Conservation (phyloP, 2,797 vertebrate genomes). For the Masticophis lateralis region DNA sequence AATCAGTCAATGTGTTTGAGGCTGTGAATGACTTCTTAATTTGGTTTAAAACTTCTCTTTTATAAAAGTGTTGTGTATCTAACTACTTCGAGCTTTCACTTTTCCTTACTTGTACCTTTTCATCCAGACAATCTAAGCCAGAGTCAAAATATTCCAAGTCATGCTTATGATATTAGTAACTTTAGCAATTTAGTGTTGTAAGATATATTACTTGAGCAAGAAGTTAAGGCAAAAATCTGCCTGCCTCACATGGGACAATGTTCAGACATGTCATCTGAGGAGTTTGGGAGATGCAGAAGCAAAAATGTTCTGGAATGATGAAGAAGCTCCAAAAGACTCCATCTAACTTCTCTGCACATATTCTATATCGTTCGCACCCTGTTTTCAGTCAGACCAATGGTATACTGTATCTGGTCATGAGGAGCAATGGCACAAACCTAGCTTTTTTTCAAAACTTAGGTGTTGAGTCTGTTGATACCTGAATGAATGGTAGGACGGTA, state of each 20-base stretch:
- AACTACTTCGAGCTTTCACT: neutral
- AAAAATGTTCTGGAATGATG: neutral
- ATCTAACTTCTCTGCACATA: neutral
- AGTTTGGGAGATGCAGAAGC: neutral
- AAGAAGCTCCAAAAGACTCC: neutral
- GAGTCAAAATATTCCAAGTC: neutral
- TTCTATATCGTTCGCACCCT: neutral
- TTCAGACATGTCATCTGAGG: neutral
- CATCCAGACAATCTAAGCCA: neutral
- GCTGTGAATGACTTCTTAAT: neutral
- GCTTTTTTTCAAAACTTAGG: neutral
- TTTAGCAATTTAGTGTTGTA: neutral
- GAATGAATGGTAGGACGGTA: no score
- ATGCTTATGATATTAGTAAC: neutral
- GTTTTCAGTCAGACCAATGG: neutral
- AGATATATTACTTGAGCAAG: neutral
- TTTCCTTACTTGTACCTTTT: neutral
- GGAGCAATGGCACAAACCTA: neutral
- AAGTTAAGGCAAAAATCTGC: neutral
- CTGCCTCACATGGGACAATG: neutral
- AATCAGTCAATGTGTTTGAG: neutral
- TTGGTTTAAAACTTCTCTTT: slow-evolving; percentile 24
- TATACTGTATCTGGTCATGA: neutral
- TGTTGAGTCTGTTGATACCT: neutral
- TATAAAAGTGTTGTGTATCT: slow-evolving; percentile 4